Evolutionary conservation across 2,113 vertebrate species (phyloP), one percentile per base, ranked within the genome.

Genomic region (Cyphomyrus plagiostoma): DNA sequence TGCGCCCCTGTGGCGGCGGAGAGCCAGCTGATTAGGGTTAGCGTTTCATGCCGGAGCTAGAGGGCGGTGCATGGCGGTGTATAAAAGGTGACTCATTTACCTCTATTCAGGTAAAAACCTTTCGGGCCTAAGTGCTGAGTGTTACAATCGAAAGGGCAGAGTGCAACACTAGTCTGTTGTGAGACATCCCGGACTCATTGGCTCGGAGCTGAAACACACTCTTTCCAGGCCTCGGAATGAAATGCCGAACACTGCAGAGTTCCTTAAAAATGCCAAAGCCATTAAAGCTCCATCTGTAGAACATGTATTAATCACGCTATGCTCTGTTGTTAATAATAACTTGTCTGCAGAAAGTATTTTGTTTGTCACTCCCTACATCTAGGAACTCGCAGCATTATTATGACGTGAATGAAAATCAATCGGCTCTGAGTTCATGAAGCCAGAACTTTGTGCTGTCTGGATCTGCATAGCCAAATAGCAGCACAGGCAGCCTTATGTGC

Each of bases 201-300:
- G 50, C 50, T 26, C 0, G 50, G 35, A 53, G 50, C 30, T 87
- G 13, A 87, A 87, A 87, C 23, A 7, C 49, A 86, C 49, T 84
- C 80, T 23, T 46, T 26, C 46, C 48, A 30, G 84, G 56, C 4
- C 53, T 4, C 3, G 39, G 19, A 19, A 42, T 0, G 84, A 53
- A 86, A 62, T 58, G 88, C 53, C 82, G 17, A 70, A 90, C 83
- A 87, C 11, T 90, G 89, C 77, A 4, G 4, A 0, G 49, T 89
- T 92, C 90, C 84, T 86, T 26, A 13, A 50, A 94, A 94, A 94
- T 92, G 93, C 93, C 95, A 94, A 48, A 19, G 19, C 53, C 80
- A 9, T 92, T 56, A 46, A 62, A 89, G 89, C 45, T 23, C 83
- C 82, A 0, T 90, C 88, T 90, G 90, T 89, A 90, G 90, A 56